Evolutionary conservation across 2,113 vertebrate genomes (phyloP).

Genomic region (Vanacampus margaritifer): DNA sequence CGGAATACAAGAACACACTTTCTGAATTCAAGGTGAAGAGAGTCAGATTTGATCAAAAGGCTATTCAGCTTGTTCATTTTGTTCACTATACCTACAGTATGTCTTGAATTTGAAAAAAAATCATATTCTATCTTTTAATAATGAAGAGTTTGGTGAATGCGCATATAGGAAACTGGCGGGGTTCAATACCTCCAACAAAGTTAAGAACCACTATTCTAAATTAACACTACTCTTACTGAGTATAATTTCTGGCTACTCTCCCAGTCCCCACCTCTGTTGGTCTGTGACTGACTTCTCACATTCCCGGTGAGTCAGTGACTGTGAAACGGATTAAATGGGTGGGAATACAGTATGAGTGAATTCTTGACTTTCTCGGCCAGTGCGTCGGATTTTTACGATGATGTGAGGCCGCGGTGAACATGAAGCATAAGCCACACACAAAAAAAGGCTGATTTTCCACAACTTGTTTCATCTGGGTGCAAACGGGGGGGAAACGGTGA

Average conservation of each 20-base stretch:
- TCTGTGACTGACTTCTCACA: slow-evolving; percentile 34
- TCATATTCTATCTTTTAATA: too few species aligned
- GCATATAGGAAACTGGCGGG: too few species aligned
- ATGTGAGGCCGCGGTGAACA: slow-evolving; percentile 23
- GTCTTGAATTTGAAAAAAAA: too few species aligned
- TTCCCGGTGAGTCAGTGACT: slow-evolving; percentile 31
- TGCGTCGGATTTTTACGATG: slow-evolving; percentile 24
- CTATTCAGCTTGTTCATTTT: too few species aligned
- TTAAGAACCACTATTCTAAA: neutral
- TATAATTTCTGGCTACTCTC: neutral
- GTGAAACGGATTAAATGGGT: slow-evolving; percentile 46
- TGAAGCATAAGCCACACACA: slow-evolving; percentile 24
- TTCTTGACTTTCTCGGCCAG: slow-evolving; percentile 39
- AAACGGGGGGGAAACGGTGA: slow-evolving; percentile 5
- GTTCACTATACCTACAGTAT: too few species aligned
- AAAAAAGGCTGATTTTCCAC: slow-evolving; percentile 23
- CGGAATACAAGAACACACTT: too few species aligned
- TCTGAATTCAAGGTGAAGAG: too few species aligned
- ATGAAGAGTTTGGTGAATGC: too few species aligned
- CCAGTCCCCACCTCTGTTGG: neutral
- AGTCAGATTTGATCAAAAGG: too few species aligned
- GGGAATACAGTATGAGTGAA: slow-evolving; percentile 36
- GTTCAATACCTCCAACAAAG: too few species aligned
- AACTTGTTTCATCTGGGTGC: slow-evolving; percentile 31
- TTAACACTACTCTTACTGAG: neutral